phyloP scores from a whole-genome alignment of 2,797 vertebrate genomes.

The Notamacropus eugenii region DNA sequence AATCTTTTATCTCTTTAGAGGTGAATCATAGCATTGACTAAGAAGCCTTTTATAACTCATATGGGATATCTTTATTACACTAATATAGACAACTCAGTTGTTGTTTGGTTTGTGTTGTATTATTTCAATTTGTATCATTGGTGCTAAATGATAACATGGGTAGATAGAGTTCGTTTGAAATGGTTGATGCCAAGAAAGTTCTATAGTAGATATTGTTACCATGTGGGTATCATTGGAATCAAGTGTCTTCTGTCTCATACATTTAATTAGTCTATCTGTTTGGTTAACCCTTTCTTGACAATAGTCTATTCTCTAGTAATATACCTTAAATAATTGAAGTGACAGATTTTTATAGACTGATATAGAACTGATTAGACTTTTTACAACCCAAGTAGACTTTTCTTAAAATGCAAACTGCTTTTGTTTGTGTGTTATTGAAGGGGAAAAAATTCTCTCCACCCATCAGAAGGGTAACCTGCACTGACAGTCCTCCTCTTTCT shows the following conservation, averaged over 20 bases:
- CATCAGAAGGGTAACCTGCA: slow-evolving; percentile 64
- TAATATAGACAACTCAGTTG: background rate
- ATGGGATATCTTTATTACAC: background rate
- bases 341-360: background rate
- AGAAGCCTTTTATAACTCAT: background rate
- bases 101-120: background rate
- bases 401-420: slow-evolving; percentile 44
- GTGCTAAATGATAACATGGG: background rate
- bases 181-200: background rate
- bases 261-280: background rate
- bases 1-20: background rate
- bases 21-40: background rate
- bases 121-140: background rate
- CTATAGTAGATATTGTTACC: background rate
- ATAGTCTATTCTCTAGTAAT: background rate
- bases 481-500: slow-evolving; percentile 64
- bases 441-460: slow-evolving; percentile 54
- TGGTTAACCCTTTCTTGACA: background rate
- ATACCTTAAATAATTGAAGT: background rate
- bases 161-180: background rate
- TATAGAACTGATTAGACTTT: background rate
- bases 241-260: background rate
- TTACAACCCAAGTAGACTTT: slow-evolving; percentile 21
- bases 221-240: background rate
- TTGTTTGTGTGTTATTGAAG: slow-evolving; percentile 46